These are phyloP conservation scores for Sycobia sp. DNA, from an alignment of 1,140 invertebrate genomes.

Conservation along the genomic window DNA sequence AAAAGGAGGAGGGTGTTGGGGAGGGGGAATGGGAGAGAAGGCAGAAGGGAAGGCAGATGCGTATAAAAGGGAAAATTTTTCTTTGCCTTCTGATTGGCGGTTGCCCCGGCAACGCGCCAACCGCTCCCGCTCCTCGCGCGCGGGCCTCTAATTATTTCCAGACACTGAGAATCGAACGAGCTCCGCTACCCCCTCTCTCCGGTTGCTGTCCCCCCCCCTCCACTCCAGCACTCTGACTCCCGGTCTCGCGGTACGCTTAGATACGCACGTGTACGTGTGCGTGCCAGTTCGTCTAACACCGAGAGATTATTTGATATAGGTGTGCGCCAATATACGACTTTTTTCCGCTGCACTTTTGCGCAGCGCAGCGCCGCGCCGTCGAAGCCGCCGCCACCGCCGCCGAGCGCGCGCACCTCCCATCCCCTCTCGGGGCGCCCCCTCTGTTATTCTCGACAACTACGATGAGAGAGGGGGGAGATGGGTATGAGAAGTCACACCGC, in stretches of 20 bases:
- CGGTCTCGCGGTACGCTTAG: too few relatives aligned
- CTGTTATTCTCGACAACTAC: constrained; percentile 17
- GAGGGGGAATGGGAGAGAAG: not conserved
- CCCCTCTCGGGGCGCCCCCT: not conserved
- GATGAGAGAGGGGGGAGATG: constrained; percentile 1
- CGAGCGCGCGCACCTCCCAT: not conserved
- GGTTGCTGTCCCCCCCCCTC: too few relatives aligned
- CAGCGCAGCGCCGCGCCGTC: too few relatives aligned
- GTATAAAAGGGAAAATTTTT: constrained; percentile 60
- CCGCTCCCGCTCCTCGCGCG: constrained; percentile 38
- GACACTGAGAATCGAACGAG: constrained; percentile 65
- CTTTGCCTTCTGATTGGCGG: constrained; percentile 62
- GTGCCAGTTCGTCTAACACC: too few relatives aligned
- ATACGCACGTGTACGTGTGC: not conserved
- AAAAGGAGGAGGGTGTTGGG: constrained; percentile 16
- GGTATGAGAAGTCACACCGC: too few relatives aligned
- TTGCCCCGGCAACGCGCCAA: constrained; percentile 58
- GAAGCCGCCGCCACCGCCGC: too few relatives aligned
- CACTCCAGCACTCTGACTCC: too few relatives aligned
- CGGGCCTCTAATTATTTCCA: constrained; percentile 64
- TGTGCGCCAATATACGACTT: too few relatives aligned
- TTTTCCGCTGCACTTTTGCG: too few relatives aligned
- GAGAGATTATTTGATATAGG: too few relatives aligned
- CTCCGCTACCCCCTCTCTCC: too few relatives aligned
- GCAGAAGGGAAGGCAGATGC: constrained; percentile 30